Conservation (phyloP, 2,888 invertebrate species). For the Odontocerum albicorne region DNA sequence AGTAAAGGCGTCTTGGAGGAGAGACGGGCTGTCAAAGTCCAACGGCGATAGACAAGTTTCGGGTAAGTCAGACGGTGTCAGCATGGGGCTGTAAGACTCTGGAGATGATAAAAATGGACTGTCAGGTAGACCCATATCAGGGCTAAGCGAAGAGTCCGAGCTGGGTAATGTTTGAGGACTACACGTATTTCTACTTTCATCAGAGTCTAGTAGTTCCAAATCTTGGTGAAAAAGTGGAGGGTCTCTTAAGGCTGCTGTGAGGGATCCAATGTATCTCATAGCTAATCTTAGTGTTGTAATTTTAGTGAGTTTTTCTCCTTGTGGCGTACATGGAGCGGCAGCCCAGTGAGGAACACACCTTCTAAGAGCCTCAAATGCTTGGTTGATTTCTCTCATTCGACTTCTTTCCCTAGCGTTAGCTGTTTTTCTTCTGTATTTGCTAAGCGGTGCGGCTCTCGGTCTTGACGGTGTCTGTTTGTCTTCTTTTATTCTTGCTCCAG, state of each 20-base stretch:
- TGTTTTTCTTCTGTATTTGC: slow-evolving; percentile 87
- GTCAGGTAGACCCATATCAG: slow-evolving; percentile 32
- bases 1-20: slow-evolving; percentile 33
- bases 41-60: slow-evolving; percentile 32
- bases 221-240: slow-evolving; percentile 41
- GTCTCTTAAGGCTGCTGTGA: slow-evolving; percentile 64
- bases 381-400: slow-evolving; percentile 88
- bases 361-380: slow-evolving; percentile 81
- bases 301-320: slow-evolving; percentile 79
- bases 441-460: slow-evolving; percentile 72
- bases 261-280: slow-evolving; percentile 81
- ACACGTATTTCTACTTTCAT: slow-evolving; percentile 34
- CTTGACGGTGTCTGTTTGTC: slow-evolving; percentile 46
- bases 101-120: slow-evolving; percentile 35
- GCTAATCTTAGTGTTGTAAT: slow-evolving; percentile 85
- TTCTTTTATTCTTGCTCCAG: slow-evolving; percentile 13
- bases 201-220: slow-evolving; percentile 30
- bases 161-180: slow-evolving; percentile 30
- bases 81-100: slow-evolving; percentile 33
- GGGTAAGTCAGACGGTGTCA: slow-evolving; percentile 32
- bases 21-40: slow-evolving; percentile 34
- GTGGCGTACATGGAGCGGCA: slow-evolving; percentile 42
- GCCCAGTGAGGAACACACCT: slow-evolving; percentile 71
- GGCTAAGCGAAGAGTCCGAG: slow-evolving; percentile 30
- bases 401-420: slow-evolving; percentile 87